Percentiles rank a stretch among this genome's conserved stretches.
Evolutionary conservation across 1,140 invertebrate species (phyloP).

Genomic region (silkworm (Bombyx mori)): ASM3026992v2 NC_085114.1:9983501-9984000

Average conservation of each 20-base stretch:
- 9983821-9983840: no score
- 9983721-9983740: slow-evolving; percentile 98
- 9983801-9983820: no score
- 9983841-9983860: no score
- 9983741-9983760: slow-evolving; percentile 98
- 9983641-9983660: slow-evolving; percentile 99
- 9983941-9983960: no score
- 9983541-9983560: neutral
- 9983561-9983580: slow-evolving; percentile 8
- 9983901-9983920: no score
- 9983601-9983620: slow-evolving; percentile 91
- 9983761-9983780: slow-evolving; percentile 90
- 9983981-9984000: no score
- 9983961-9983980: no score
- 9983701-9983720: slow-evolving; percentile 98
- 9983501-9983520: no score
- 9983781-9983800: neutral
- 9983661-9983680: slow-evolving; percentile 99
- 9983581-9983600: neutral
- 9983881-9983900: no score
- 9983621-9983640: slow-evolving; percentile 99
- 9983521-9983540: no score
- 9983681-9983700: slow-evolving; percentile 96
- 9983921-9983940: no score
- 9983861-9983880: no score